These are phyloP conservation scores for Lasioglossum morio DNA, from an alignment of 2,888 invertebrate species.

Conservation along the genomic window DNA sequence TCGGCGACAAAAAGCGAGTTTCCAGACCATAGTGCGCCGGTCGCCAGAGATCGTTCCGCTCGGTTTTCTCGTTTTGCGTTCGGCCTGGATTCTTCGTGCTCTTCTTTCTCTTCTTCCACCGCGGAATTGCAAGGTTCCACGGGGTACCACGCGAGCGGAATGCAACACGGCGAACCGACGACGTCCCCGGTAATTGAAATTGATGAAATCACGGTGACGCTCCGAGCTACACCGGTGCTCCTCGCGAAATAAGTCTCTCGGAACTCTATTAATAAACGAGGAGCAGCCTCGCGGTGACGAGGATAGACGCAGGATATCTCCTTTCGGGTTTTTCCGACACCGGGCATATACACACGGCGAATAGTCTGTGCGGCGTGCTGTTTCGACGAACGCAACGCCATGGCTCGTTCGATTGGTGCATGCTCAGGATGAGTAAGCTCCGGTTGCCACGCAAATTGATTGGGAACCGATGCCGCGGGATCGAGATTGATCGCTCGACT, in stretches of 20 bases:
- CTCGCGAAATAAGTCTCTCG: slow-evolving; percentile 21
- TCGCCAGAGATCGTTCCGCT: not conserved
- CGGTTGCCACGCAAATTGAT: slow-evolving; percentile 38
- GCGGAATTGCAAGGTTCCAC: slow-evolving; percentile 11
- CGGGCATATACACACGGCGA: not conserved
- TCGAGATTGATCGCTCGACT: slow-evolving; percentile 19
- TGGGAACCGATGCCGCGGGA: slow-evolving; percentile 14
- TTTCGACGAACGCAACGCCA: slow-evolving; percentile 10
- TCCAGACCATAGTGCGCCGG: not conserved
- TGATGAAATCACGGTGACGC: slow-evolving; percentile 51
- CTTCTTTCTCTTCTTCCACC: slow-evolving; percentile 1
- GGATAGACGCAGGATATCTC: slow-evolving; percentile 30
- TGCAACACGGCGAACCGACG: slow-evolving; percentile 9
- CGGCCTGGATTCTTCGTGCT: slow-evolving; percentile 27
- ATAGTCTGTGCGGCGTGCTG: slow-evolving; percentile 10
- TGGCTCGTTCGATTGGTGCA: not conserved
- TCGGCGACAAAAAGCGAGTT: no score
- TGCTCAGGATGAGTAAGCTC: slow-evolving; percentile 29
- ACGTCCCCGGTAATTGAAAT: slow-evolving; percentile 54
- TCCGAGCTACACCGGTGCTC: not conserved
- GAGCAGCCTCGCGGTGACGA: not conserved
- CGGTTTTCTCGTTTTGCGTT: slow-evolving; percentile 18
- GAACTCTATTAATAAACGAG: slow-evolving; percentile 41
- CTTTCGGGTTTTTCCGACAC: slow-evolving; percentile 32
- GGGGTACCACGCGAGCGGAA: slow-evolving; percentile 4